These are phyloP conservation scores for Zapornia atra DNA, from an alignment of 2,113 vertebrate genomes.

Conservation along the genomic window DNA sequence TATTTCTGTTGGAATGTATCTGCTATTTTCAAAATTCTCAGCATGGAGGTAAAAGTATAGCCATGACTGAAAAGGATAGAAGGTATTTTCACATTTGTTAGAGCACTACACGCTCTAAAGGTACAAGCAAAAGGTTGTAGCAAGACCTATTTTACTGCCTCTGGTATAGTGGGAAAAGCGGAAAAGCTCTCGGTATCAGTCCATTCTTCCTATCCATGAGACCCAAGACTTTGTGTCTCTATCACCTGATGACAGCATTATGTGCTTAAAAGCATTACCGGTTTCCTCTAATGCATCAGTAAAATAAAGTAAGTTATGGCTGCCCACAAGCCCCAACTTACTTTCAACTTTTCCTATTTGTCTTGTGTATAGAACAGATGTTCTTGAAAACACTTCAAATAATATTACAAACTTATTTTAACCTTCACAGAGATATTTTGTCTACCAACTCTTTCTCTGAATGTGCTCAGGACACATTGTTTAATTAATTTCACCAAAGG, in stretches of 20 bases:
- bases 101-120: not conserved
- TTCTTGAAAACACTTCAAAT: not conserved
- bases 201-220: not conserved
- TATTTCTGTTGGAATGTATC: not conserved
- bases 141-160: not conserved
- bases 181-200: not conserved
- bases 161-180: not conserved
- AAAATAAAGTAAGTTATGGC: not conserved
- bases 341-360: not conserved
- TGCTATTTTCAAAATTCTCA: not conserved
- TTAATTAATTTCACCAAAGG: slow-evolving; percentile 46
- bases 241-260: not conserved
- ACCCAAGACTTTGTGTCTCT: not conserved
- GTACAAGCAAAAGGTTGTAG: not conserved
- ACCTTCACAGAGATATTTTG: not conserved
- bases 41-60: not conserved
- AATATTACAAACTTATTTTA: not conserved
- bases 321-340: not conserved
- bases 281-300: not conserved
- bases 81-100: not conserved
- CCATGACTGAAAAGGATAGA: not conserved
- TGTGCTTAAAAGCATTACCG: not conserved
- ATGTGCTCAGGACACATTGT: not conserved
- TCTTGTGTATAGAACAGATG: not conserved
- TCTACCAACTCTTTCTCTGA: not conserved